Base-by-base conservation (phyloP, 2,113 vertebrate genomes). In the Pagrus major region DNA sequence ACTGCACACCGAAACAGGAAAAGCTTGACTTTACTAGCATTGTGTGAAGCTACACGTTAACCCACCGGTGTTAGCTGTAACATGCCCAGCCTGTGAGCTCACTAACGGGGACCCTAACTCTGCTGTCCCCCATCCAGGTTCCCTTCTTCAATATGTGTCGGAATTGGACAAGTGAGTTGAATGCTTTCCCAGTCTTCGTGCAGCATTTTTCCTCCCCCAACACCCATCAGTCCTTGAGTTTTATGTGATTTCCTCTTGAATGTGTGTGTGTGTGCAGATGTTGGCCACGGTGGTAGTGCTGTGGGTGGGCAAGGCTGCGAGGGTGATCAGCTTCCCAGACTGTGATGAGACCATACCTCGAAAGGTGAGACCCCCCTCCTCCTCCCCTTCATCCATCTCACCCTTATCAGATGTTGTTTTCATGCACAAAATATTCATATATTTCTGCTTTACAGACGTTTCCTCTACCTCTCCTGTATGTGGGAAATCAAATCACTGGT, bases 401-500 rank as follows among this genome's bases (percentile, higher is more conserved):
- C 39, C n/a, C n/a, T n/a, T n/a, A n/a, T n/a, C n/a, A n/a, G n/a
- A n/a, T n/a, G n/a, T n/a, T n/a, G n/a, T n/a, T n/a, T n/a, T n/a
- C n/a, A n/a, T n/a, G 37, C 33, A 35, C 33, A 54, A 23, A 54
- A 9, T 29, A 1, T 8, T 1, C 14, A 29, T 27, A 7, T 23
- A 31, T 14, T 76, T 78, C 64, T 29, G 14, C 5, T 47, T 85
- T 88, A 20, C 89, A 99, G 97, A 97, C 96, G 0, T 99, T 99
- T 94, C 97, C 97, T 91, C 97, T 99, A 94, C 98, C 98, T 95
- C 96, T 99, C 9, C 96, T 99, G 14, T 99, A 97, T 83, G 96
- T 99, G 69, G 97, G 98, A 86, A 99, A 99, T 95, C 98, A 98
- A 93, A 96, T 99, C 91, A 97, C 96, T 11, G 97, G 98, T 88